A percentile compares a stretch with the other conserved stretches of the same genome.
Conservation (phyloP, 2,888 invertebrate genomes). For the Nineta flava region DNA sequence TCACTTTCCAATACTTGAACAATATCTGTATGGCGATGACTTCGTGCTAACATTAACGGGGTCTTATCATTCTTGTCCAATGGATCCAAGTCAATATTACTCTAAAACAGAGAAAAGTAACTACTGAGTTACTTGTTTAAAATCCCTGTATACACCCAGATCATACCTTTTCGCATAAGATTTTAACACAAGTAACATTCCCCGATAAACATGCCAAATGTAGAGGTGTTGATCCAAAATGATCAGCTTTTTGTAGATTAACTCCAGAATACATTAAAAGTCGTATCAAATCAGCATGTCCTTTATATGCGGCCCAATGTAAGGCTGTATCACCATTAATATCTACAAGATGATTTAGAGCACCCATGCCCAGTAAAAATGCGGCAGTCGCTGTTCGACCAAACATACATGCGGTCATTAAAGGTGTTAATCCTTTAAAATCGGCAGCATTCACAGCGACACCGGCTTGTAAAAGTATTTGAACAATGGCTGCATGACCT, state of each 20-base stretch:
- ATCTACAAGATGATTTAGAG: conserved; percentile 69
- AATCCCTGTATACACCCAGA: no score
- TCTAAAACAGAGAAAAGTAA: conserved; percentile 31
- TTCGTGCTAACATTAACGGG: conserved; percentile 75
- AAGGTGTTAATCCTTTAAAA: conserved; percentile 75
- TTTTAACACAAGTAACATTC: conserved; percentile 68
- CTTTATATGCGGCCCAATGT: conserved; percentile 92
- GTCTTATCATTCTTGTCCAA: conserved; percentile 87
- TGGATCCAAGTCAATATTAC: conserved; percentile 72
- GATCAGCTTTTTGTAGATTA: conserved; percentile 76
- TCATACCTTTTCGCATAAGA: conserved; percentile 76
- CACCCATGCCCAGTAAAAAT: conserved; percentile 79
- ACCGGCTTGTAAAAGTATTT: conserved; percentile 59
- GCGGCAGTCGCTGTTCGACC: conserved; percentile 82
- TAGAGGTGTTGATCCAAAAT: conserved; percentile 82
- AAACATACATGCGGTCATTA: conserved; percentile 89
- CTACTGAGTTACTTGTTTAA: neutral
- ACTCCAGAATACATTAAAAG: conserved; percentile 83
- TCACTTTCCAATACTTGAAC: conserved; percentile 67
- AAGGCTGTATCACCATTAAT: conserved; percentile 86
- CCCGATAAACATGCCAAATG: conserved; percentile 83
- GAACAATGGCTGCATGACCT: conserved; percentile 80
- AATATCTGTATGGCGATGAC: conserved; percentile 73
- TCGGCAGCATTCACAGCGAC: conserved; percentile 82
- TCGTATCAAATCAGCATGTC: conserved; percentile 74